phyloP scores from a whole-genome alignment of 2,113 vertebrate genomes.

The Scomber colias region DNA sequence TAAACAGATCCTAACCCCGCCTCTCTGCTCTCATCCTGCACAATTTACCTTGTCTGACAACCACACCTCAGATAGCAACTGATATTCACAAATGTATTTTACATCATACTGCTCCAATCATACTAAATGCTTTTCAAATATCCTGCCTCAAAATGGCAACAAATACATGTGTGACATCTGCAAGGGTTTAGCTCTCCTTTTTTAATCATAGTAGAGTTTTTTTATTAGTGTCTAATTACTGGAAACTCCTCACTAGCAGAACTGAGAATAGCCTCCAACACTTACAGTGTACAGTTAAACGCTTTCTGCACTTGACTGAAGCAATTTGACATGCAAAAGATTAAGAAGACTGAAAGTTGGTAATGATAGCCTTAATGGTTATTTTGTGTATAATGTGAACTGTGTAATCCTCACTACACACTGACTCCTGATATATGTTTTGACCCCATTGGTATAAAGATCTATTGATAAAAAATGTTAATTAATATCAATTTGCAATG shows the following conservation, averaged over 20 bases:
- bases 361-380: too few relatives aligned
- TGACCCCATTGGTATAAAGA: too few relatives aligned
- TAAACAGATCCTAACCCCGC: constrained; percentile 17
- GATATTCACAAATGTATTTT: not conserved
- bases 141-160: too few relatives aligned
- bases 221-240: not conserved
- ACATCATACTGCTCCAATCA: not conserved
- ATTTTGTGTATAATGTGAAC: too few relatives aligned
- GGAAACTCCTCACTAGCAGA: not conserved
- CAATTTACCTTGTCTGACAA: not conserved
- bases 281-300: too few relatives aligned
- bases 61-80: not conserved
- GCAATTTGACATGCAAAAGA: too few relatives aligned
- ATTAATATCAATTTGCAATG: not conserved
- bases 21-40: constrained; percentile 10
- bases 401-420: too few relatives aligned
- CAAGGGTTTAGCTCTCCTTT: not conserved
- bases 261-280: not conserved
- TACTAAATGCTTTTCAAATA: not conserved
- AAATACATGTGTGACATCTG: not conserved
- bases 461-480: not conserved
- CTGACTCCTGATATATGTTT: too few relatives aligned
- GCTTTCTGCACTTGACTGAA: too few relatives aligned
- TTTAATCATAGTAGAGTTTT: not conserved
- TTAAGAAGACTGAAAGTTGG: too few relatives aligned